Percentiles rank a stretch among this genome's conserved stretches.
Conservation (phyloP, 1,140 invertebrate genomes). For the Diprion similis region DNA sequence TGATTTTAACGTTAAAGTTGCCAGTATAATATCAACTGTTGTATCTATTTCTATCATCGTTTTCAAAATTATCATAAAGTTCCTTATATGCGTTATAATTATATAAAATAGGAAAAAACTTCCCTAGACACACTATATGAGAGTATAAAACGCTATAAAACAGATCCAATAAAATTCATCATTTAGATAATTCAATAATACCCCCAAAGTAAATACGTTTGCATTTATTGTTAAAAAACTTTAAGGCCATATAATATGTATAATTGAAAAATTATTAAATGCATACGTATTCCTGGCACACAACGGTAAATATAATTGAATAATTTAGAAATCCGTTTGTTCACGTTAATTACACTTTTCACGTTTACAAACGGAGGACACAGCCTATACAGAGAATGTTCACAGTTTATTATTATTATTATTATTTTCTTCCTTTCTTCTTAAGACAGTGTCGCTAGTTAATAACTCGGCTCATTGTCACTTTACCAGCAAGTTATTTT, state of each 20-base stretch:
- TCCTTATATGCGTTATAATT: no score
- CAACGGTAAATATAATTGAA: slow-evolving; percentile 35
- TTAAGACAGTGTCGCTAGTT: slow-evolving; percentile 44
- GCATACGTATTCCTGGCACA: slow-evolving; percentile 36
- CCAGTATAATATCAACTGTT: no score
- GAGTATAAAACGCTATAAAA: slow-evolving; percentile 54
- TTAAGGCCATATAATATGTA: slow-evolving; percentile 50
- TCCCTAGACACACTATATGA: slow-evolving; percentile 22
- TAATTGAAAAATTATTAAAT: slow-evolving; percentile 34
- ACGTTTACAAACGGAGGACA: slow-evolving; percentile 44
- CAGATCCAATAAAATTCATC: slow-evolving; percentile 49
- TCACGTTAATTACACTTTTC: slow-evolving; percentile 18
- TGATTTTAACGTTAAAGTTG: no score
- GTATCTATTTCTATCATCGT: no score
- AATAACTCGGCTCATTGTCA: slow-evolving; percentile 48
- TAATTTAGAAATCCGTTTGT: slow-evolving; percentile 45
- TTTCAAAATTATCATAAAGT: no score
- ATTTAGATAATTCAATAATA: slow-evolving; percentile 12
- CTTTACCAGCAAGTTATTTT: slow-evolving; percentile 39
- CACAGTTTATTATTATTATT: slow-evolving; percentile 42
- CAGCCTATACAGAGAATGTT: slow-evolving; percentile 58
- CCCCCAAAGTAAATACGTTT: slow-evolving; percentile 24
- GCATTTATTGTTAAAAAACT: slow-evolving; percentile 37
- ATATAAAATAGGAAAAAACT: no score
- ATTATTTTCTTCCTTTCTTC: no score